Evolutionary conservation across 2,797 vertebrate genomes (phyloP), one percentile per base, ranked within the genome.

Genomic region (Hoplostethus mediterraneus): DNA sequence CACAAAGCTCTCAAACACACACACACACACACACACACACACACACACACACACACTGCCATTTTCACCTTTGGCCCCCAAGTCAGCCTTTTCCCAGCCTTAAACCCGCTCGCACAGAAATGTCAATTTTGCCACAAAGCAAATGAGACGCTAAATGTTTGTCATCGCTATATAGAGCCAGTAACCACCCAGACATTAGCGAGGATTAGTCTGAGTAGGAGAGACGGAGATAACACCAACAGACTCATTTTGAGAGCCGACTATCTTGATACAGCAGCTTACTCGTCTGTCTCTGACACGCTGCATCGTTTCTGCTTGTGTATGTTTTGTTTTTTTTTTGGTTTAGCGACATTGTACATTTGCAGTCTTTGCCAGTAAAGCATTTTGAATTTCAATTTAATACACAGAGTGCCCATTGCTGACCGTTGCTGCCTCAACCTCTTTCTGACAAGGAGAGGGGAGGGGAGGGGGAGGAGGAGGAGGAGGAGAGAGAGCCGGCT

Each of bases 371-470:
- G 57, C 67, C 7, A n/a, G 13, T 60, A 51, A 79, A 69, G 68
- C 62, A 44, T 74, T 79, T 73, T 71, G 7, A 71, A 74, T 68
- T 63, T 79, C 69, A 48, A 28, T 59, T 63, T 68, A 44, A 82
- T 67, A 71, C 55, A 61, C 47, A 42, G 60, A 49, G 82, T 53
- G 73, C 83, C 52, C 51, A 17, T 68, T 70, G 73, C 80, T 78
- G 86, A 75, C 84, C 6, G 52, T 69, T 44, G 62, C 71, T 83
- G 84, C 74, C 69, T 91, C 79, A 86, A 71, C 79, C 84, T 71
- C 84, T 51, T 69, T 90, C 82, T 87, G 88, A 85, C 83, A 87
- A 89, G 84, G 73, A 87, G 87, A 85, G 45, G 63, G 52, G 74
- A 74, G 63, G 70, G 74, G 79, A 86, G 87, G 83, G 74, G 81